Evolutionary conservation across 2,888 invertebrate genomes (phyloP).

Genomic region (Drosophila anceps): DNA sequence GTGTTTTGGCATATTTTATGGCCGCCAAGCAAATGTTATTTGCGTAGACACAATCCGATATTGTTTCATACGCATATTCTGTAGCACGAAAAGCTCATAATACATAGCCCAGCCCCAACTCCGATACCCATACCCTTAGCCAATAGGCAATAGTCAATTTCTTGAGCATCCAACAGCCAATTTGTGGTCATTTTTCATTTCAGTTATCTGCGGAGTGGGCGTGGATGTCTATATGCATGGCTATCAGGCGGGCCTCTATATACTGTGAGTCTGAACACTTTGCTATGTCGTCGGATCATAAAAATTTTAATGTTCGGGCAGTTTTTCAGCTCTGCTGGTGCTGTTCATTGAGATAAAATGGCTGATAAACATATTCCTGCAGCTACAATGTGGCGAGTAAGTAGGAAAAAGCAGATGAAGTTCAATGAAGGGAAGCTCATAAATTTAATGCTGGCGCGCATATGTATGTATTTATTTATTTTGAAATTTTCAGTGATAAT

Average conservation of each 20-base stretch:
- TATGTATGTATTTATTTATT: slow-evolving; percentile 37
- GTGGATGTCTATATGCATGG: slow-evolving; percentile 88
- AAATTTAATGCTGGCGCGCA: slow-evolving; percentile 20
- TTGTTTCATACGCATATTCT: slow-evolving; percentile 56
- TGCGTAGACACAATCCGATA: slow-evolving; percentile 44
- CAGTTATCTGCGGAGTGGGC: slow-evolving; percentile 89
- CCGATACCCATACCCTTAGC: too few relatives aligned
- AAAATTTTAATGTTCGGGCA: slow-evolving; percentile 84
- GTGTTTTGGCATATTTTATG: slow-evolving; percentile 64
- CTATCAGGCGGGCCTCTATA: slow-evolving; percentile 87
- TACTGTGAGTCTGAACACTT: slow-evolving; percentile 87
- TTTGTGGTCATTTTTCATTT: slow-evolving; percentile 74
- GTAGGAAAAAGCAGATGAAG: slow-evolving; percentile 36
- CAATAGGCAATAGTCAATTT: slow-evolving; percentile 8
- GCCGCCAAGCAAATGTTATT: slow-evolving; percentile 54
- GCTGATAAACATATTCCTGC: slow-evolving; percentile 88
- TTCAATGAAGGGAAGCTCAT: slow-evolving; percentile 1
- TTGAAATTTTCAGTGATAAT: slow-evolving; percentile 75
- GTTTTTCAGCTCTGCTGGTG: slow-evolving; percentile 87
- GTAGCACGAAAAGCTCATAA: slow-evolving; percentile 36
- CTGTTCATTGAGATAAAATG: slow-evolving; percentile 88
- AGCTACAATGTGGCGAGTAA: slow-evolving; percentile 85
- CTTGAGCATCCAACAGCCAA: slow-evolving; percentile 43
- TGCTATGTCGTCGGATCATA: slow-evolving; percentile 34
- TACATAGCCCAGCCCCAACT: not conserved